A percentile compares a stretch with the other conserved stretches of the same genome.
These are phyloP conservation scores for Stenchaetothrips biformis DNA, from an alignment of 2,888 invertebrate genomes.

Conservation along the genomic window DNA sequence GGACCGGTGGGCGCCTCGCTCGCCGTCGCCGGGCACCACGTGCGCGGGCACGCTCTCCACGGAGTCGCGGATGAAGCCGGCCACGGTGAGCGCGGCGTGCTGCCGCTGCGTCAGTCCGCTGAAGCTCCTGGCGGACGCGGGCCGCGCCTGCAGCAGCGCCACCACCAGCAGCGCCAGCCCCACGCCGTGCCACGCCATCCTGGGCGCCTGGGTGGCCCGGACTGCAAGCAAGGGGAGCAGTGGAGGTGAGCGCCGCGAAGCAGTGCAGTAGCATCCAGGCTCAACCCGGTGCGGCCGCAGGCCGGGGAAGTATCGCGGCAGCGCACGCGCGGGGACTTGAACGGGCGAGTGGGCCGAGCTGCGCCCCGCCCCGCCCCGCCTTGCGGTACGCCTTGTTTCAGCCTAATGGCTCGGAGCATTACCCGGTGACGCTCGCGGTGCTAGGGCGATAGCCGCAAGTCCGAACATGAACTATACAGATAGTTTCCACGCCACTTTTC, in stretches of 20 bases:
- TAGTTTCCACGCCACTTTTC: too few species aligned
- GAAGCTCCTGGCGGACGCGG: not conserved
- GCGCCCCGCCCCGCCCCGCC: too few species aligned
- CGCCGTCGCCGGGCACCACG: constrained; percentile 12
- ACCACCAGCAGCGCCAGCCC: not conserved
- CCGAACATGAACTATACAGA: too few species aligned
- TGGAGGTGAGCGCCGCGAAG: too few species aligned
- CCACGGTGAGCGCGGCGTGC: constrained; percentile 16
- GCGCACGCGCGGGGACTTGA: not conserved
- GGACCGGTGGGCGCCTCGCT: not conserved
- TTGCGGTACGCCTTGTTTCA: not conserved
- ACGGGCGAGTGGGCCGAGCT: too few species aligned
- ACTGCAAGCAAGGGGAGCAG: not conserved
- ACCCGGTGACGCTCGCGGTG: not conserved
- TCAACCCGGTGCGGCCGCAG: not conserved
- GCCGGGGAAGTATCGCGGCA: not conserved
- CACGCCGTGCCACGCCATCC: not conserved
- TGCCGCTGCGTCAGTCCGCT: not conserved
- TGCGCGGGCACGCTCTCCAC: constrained; percentile 34
- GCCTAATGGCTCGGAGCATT: not conserved
- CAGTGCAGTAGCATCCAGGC: not conserved
- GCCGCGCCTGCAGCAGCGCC: not conserved
- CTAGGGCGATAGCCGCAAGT: too few species aligned
- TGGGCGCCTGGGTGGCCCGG: not conserved
- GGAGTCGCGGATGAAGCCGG: constrained; percentile 35